Percentiles rank a stretch among this genome's conserved stretches.
These are phyloP conservation scores for Coelogynopora nodosa DNA, from an alignment of 2,888 invertebrate species.

Conservation along the genomic window DNA sequence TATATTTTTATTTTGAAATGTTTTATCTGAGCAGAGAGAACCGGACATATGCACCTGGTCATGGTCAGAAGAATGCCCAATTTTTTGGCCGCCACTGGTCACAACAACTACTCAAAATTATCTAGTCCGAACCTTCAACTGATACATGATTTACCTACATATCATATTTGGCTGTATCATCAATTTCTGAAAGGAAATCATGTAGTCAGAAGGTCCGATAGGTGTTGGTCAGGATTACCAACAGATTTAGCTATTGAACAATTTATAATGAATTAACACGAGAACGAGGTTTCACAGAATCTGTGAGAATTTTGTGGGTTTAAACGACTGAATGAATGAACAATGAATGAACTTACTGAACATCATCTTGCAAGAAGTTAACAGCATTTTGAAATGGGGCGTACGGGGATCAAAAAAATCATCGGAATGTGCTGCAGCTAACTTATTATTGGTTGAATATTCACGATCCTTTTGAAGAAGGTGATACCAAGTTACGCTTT, in stretches of 20 bases:
- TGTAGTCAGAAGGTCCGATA: conserved; percentile 48
- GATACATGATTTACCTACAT: conserved; percentile 49
- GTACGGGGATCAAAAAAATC: not conserved
- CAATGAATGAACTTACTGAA: conserved; percentile 13
- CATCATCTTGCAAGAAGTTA: conserved; percentile 17
- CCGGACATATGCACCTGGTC: conserved; percentile 43
- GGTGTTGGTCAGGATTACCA: conserved; percentile 51
- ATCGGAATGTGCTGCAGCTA: not conserved
- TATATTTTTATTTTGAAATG: conserved; percentile 18
- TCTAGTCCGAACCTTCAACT: conserved; percentile 50
- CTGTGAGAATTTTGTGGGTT: conserved; percentile 10
- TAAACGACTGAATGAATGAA: not conserved
- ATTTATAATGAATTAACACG: conserved; percentile 50
- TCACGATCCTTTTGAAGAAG: conserved; percentile 4
- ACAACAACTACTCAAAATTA: conserved; percentile 51
- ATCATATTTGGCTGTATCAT: conserved; percentile 44
- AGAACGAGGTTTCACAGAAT: conserved; percentile 48
- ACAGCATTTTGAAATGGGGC: conserved; percentile 3
- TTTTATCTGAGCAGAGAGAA: conserved; percentile 35
- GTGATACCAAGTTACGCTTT: not conserved
- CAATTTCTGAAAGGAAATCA: conserved; percentile 47
- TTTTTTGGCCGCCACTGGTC: conserved; percentile 49
- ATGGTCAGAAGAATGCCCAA: conserved; percentile 46
- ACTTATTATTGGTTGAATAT: not conserved
- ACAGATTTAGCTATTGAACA: conserved; percentile 52